Evolutionary conservation across 2,888 invertebrate species (phyloP).

Genomic region (Aspidiotus rigidus): DNA sequence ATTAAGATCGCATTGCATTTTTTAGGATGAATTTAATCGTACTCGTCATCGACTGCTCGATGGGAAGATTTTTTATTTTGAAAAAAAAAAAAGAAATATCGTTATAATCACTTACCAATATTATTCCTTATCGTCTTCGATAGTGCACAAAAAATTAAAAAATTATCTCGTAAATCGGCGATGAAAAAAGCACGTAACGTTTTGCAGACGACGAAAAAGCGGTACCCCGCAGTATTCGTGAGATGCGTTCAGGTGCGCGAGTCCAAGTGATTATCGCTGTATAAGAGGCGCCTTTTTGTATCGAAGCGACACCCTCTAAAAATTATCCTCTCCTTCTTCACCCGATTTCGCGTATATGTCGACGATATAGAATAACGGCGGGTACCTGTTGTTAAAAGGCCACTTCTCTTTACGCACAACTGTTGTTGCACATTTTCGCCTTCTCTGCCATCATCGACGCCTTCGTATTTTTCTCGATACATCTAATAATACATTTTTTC

Average conservation of each 20-base stretch:
- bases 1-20: too few species aligned
- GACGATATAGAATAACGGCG: not conserved
- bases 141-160: not conserved
- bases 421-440: not conserved
- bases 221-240: slow-evolving; percentile 2
- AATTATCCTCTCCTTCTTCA: slow-evolving; percentile 14
- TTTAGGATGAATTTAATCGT: too few species aligned
- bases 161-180: not conserved
- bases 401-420: not conserved
- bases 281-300: slow-evolving; percentile 31
- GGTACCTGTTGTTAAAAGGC: slow-evolving; percentile 7
- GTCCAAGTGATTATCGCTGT: slow-evolving; percentile 30
- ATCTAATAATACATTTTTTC: too few species aligned
- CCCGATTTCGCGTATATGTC: slow-evolving; percentile 2
- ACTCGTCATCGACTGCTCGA: too few species aligned
- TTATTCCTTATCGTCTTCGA: not conserved
- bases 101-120: not conserved
- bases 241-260: slow-evolving; percentile 31
- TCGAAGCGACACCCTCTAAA: slow-evolving; percentile 28
- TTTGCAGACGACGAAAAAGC: not conserved
- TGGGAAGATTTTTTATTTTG: too few species aligned
- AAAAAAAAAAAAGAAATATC: not conserved
- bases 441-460: not conserved
- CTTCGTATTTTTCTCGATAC: not conserved
- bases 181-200: not conserved